These are phyloP conservation scores for Polyodon spathula DNA, from an alignment of 2,113 vertebrate genomes.

Conservation along the genomic window DNA sequence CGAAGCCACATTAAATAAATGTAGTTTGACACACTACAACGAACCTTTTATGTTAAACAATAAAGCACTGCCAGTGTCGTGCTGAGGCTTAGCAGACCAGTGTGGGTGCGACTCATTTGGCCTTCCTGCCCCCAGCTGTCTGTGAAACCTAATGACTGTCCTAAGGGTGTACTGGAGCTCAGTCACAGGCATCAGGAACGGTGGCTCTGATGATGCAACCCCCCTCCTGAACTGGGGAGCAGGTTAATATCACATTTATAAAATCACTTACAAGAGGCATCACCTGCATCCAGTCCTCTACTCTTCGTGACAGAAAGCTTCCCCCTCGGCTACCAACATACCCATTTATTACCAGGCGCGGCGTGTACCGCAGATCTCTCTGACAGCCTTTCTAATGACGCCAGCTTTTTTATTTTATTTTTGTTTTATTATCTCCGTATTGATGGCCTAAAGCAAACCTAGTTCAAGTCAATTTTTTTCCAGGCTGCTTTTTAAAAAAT, in stretches of 20 bases:
- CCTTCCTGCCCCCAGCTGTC: constrained; percentile 44
- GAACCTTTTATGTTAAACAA: constrained; percentile 76
- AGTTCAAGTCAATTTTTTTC: background rate
- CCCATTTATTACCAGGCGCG: constrained; percentile 45
- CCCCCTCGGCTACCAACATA: constrained; percentile 44
- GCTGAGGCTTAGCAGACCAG: constrained; percentile 58
- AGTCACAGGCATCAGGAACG: constrained; percentile 64
- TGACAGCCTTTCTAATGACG: constrained; percentile 10
- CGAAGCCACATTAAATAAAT: constrained; percentile 52
- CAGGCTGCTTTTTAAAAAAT: too few species aligned
- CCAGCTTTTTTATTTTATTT: background rate
- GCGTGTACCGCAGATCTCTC: constrained; percentile 33
- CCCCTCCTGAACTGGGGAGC: constrained; percentile 44
- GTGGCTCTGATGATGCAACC: constrained; percentile 42
- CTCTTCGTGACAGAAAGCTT: constrained; percentile 40
- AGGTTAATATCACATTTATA: constrained; percentile 65
- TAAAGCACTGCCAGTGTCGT: constrained; percentile 60
- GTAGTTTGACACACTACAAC: constrained; percentile 68
- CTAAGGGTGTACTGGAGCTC: constrained; percentile 46
- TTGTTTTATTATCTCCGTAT: background rate
- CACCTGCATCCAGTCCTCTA: constrained; percentile 47
- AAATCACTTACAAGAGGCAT: constrained; percentile 62
- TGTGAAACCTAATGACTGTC: constrained; percentile 59
- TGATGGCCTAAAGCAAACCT: background rate
- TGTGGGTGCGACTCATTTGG: constrained; percentile 55